These are phyloP conservation scores for Gorsachius goisagi DNA, from an alignment of 2,113 vertebrate genomes.

Conservation along the genomic window DNA sequence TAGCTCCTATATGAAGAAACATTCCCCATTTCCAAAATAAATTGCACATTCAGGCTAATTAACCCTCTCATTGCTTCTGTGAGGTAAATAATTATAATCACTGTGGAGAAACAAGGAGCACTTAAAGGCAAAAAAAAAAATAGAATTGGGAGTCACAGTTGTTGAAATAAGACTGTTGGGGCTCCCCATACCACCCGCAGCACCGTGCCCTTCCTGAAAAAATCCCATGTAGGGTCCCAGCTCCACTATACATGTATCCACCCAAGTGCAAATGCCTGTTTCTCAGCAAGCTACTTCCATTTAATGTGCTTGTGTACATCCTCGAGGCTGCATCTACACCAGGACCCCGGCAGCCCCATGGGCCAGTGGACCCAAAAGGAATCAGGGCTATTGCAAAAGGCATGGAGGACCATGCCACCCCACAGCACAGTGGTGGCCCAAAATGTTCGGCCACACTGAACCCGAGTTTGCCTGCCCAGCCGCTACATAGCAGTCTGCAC, in stretches of 20 bases:
- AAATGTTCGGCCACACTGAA: neutral
- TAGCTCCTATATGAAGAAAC: neutral
- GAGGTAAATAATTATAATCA: neutral
- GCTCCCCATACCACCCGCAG: neutral
- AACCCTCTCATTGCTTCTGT: neutral
- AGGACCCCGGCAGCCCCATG: fast-evolving
- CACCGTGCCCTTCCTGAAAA: neutral
- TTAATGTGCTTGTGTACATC: neutral
- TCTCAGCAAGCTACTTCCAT: neutral
- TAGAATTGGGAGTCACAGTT: neutral
- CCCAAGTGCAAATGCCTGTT: neutral
- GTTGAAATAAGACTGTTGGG: neutral
- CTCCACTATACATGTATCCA: fast-evolving
- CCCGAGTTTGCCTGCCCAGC: fast-evolving
- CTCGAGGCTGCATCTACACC: neutral
- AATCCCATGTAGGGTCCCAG: neutral
- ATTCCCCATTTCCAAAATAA: neutral
- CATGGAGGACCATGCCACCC: neutral
- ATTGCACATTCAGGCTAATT: neutral
- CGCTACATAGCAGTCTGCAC: neutral
- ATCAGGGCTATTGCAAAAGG: neutral
- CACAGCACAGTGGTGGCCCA: fast-evolving
- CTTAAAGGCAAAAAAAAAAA: neutral
- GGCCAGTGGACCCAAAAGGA: neutral
- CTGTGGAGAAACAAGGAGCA: neutral